Conservation (phyloP, 2,888 invertebrate genomes). For the Crepidodera aurea region DNA sequence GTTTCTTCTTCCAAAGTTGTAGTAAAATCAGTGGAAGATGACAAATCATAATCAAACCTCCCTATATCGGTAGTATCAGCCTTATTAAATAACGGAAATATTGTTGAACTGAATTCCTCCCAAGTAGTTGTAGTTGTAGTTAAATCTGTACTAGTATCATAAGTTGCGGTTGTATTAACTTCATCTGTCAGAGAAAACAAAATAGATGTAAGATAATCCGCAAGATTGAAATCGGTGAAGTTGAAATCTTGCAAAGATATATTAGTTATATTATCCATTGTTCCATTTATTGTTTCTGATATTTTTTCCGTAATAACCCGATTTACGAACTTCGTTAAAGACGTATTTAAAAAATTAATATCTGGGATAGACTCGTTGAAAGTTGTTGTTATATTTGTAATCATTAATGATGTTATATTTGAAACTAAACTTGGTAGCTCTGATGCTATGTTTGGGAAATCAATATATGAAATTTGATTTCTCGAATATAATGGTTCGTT, state of each 20-base stretch:
- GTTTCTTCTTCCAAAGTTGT: constrained; percentile 24
- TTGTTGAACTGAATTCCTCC: constrained; percentile 22
- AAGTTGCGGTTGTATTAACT: constrained; percentile 20
- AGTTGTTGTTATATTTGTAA: constrained; percentile 4
- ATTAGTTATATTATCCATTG: constrained; percentile 22
- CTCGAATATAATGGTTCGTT: background rate
- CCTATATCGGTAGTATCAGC: constrained; percentile 27
- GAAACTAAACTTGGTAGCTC: background rate
- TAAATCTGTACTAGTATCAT: constrained; percentile 17
- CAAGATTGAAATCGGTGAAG: constrained; percentile 38
- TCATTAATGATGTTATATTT: constrained; percentile 11
- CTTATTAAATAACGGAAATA: constrained; percentile 16
- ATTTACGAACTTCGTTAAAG: constrained; percentile 6
- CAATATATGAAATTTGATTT: constrained; percentile 4
- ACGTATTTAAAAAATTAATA: constrained; percentile 9
- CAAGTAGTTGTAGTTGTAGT: constrained; percentile 16
- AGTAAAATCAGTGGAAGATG: constrained; percentile 5
- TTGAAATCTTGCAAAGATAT: constrained; percentile 14
- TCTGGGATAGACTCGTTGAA: constrained; percentile 15
- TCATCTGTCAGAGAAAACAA: constrained; percentile 29
- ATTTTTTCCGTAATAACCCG: constrained; percentile 2
- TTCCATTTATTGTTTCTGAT: constrained; percentile 9
- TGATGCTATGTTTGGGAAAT: background rate
- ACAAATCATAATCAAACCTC: constrained; percentile 41
- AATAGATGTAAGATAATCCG: constrained; percentile 45